Evolutionary conservation across 2,888 invertebrate genomes (phyloP).

Genomic region (Cartodere bifasciata): DNA sequence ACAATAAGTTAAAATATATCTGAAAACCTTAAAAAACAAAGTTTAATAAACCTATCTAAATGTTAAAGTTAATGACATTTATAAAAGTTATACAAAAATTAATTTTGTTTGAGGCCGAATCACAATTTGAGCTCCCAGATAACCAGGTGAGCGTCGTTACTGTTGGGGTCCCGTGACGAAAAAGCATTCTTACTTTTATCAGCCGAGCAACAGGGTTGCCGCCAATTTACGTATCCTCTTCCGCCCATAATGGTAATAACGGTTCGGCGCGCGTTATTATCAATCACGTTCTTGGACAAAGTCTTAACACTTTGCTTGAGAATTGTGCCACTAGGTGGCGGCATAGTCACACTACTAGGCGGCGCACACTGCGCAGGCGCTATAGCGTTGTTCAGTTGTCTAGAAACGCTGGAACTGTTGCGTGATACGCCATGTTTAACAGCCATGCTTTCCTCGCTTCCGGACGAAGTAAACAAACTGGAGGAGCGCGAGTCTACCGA

Average conservation of each 20-base stretch:
- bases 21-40: conserved; percentile 15
- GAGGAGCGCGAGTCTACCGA: conserved; percentile 77
- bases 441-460: conserved; percentile 76
- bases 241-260: conserved; percentile 81
- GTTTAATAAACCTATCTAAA: conserved; percentile 18
- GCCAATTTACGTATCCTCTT: conserved; percentile 77
- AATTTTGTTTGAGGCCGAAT: conserved; percentile 24
- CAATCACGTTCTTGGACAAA: conserved; percentile 20
- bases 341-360: conserved; percentile 24
- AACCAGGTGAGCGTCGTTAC: conserved; percentile 77
- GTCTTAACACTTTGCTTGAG: conserved; percentile 25
- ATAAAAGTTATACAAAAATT: conserved; percentile 17
- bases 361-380: too few species aligned
- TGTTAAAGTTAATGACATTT: conserved; percentile 18
- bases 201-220: conserved; percentile 53
- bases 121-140: conserved; percentile 81
- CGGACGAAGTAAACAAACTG: conserved; percentile 69
- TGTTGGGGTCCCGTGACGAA: conserved; percentile 54
- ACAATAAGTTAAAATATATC: conserved; percentile 23
- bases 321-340: too few species aligned
- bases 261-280: conserved; percentile 47
- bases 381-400: conserved; percentile 38
- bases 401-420: conserved; percentile 64
- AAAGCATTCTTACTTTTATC: conserved; percentile 38
- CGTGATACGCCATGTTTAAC: conserved; percentile 51